These are phyloP conservation scores for Margaritifera margaritifera DNA, from an alignment of 2,888 invertebrate species.

Conservation along the genomic window DNA sequence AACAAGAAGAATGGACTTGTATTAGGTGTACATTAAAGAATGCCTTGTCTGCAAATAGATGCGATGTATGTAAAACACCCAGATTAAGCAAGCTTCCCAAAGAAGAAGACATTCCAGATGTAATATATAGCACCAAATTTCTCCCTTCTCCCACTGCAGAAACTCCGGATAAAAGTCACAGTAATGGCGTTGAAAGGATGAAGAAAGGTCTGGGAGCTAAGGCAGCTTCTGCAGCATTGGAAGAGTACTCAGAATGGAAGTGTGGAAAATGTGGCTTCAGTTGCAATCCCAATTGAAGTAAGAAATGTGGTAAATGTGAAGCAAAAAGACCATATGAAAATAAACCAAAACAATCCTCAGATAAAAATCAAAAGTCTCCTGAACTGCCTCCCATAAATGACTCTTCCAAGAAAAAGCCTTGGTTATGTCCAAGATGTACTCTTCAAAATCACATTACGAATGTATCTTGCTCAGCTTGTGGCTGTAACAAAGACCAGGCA, in stretches of 20 bases:
- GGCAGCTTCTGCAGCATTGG: constrained; percentile 7
- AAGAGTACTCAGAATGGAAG: constrained; percentile 80
- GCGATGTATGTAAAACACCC: constrained; percentile 85
- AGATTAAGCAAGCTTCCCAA: constrained; percentile 54
- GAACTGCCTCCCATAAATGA: no score
- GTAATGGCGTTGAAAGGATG: background rate
- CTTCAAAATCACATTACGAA: constrained; percentile 38
- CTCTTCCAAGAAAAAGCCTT: constrained; percentile 10
- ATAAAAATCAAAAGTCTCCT: no score
- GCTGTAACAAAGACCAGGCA: constrained; percentile 17
- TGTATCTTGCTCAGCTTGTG: constrained; percentile 46
- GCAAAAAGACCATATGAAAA: constrained; percentile 15
- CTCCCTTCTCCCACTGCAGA: constrained; percentile 34
- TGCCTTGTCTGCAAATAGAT: constrained; percentile 79
- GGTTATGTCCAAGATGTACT: constrained; percentile 58
- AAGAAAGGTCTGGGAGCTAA: constrained; percentile 3
- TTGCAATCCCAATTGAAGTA: constrained; percentile 87
- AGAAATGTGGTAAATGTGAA: constrained; percentile 86
- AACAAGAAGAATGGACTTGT: constrained; percentile 69
- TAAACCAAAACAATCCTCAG: constrained; percentile 5
- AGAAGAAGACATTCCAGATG: constrained; percentile 38
- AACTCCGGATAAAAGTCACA: constrained; percentile 19
- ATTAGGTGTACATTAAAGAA: constrained; percentile 85
- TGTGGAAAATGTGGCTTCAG: constrained; percentile 91
- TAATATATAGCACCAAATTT: constrained; percentile 35